Evolutionary conservation across 2,113 vertebrate genomes (phyloP).

Genomic region (Columba livia): DNA sequence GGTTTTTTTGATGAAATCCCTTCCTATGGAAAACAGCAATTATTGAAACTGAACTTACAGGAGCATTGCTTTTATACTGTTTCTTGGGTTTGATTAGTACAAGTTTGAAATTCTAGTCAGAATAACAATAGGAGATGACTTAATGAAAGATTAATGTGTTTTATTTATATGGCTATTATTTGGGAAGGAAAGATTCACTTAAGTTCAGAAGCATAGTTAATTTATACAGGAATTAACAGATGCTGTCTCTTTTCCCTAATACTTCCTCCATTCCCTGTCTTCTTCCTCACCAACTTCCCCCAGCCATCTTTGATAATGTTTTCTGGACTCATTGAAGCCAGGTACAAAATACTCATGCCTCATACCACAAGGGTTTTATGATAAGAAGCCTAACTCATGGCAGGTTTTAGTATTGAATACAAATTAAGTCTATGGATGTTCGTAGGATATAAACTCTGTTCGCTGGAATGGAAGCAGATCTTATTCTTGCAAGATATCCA

Average conservation of each 20-base stretch:
- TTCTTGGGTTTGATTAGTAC: not conserved
- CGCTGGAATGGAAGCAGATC: not conserved
- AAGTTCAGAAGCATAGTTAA: not conserved
- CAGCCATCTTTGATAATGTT: not conserved
- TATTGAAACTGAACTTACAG: not conserved
- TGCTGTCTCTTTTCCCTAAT: not conserved
- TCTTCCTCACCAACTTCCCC: not conserved
- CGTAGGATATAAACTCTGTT: not conserved
- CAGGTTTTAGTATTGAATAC: not conserved
- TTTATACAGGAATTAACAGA: not conserved
- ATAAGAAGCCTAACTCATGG: not conserved
- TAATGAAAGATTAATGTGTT: conserved; percentile 42
- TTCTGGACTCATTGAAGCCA: not conserved
- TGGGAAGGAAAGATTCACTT: not conserved
- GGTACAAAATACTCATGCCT: not conserved
- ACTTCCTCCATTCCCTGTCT: not conserved
- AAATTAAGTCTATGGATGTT: not conserved
- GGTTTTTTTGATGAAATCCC: not conserved
- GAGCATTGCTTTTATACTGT: not conserved
- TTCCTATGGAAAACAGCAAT: not conserved
- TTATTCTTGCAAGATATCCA: not conserved
- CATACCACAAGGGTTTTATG: not conserved
- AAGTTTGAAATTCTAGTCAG: not conserved
- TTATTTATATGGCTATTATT: not conserved
- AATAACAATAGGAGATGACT: not conserved